Base-by-base conservation (phyloP, 2,888 invertebrate species). In the Prosopocoilus inquinatus region DNA sequence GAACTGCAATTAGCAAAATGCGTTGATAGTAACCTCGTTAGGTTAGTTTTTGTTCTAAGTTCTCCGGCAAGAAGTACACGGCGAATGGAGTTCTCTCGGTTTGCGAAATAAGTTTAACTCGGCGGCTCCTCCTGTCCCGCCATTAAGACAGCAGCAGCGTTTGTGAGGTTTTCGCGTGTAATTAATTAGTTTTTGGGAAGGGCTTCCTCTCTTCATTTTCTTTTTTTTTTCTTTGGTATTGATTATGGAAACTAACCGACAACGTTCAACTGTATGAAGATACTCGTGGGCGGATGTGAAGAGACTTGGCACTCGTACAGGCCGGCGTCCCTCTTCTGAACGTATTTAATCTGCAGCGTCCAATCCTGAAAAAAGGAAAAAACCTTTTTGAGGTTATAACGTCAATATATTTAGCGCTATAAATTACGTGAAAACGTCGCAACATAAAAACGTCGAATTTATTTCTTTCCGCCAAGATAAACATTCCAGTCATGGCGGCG, bases 291-390 rank as follows among this genome's bases (percentile, higher is more conserved):
- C 60, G 94, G 94, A 81, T 94, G 92, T 45, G 92, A 92, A 32
- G 93, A 92, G 54, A 94, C 91, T 82, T 94, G 93, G 77, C 93
- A 94, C 78, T 94, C 92, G 78, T 93, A 94, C 66, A 89, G 78
- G 49, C 94, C 94, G 34, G 89, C 91, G 74, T 94, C 94, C 65
- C 91, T 83, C 67, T 85, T 84, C 77, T 93, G 92, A 51, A 93
- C 92, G 78, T 88, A 93, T 75, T 90, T 89, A 72, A 94, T 91
- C 82, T 94, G 92, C 59, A 94, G 79, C 59, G 93, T 91, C 94
- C 94, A 94, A 78, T 94, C 94, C 89, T 90, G 81, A 12, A 78
- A 74, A 58, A 68, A 67, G 55, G 64, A 63, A 50, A 64, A 62
- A 41, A 64, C 47, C 64, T 64, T 53, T 57, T 57, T 57, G 53